Percentiles rank a stretch among this genome's conserved stretches.
These are phyloP conservation scores for Geopemphigus sp. DNA, from an alignment of 1,140 invertebrate species.

Conservation along the genomic window DNA sequence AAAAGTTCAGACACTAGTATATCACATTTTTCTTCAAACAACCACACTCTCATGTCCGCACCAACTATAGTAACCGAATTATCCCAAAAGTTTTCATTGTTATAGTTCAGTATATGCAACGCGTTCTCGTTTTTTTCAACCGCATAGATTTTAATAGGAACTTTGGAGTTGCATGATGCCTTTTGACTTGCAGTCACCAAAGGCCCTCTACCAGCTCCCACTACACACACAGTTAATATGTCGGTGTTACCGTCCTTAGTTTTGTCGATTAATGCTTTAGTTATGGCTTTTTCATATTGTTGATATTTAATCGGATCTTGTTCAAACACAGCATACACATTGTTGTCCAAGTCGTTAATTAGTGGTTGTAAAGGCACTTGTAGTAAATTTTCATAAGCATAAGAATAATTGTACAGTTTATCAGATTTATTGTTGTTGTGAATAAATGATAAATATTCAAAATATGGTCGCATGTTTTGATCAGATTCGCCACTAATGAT, in stretches of 20 bases:
- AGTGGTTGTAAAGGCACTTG: slow-evolving; percentile 90
- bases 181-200: slow-evolving; percentile 80
- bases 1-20: slow-evolving; percentile 97
- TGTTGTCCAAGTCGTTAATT: slow-evolving; percentile 93
- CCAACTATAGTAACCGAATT: slow-evolving; percentile 72
- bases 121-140: slow-evolving; percentile 99
- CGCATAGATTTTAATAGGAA: slow-evolving; percentile 77
- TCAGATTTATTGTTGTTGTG: slow-evolving; percentile 24
- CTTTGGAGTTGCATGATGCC: slow-evolving; percentile 70
- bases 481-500: slow-evolving; percentile 66
- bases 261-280: slow-evolving; percentile 67
- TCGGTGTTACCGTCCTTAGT: background rate
- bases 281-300: slow-evolving; percentile 83
- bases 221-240: slow-evolving; percentile 60
- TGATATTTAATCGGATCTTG: slow-evolving; percentile 96
- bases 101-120: slow-evolving; percentile 27
- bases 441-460: slow-evolving; percentile 34
- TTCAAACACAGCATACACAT: slow-evolving; percentile 98
- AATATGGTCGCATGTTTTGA: slow-evolving; percentile 32
- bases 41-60: slow-evolving; percentile 89
- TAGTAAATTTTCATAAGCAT: slow-evolving; percentile 89
- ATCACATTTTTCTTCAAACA: slow-evolving; percentile 80
- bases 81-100: slow-evolving; percentile 62
- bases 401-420: slow-evolving; percentile 57
- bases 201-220: slow-evolving; percentile 94